These are phyloP conservation scores for Corella eumyota DNA, from an alignment of 23 tunicate species.

Conservation along the genomic window DNA sequence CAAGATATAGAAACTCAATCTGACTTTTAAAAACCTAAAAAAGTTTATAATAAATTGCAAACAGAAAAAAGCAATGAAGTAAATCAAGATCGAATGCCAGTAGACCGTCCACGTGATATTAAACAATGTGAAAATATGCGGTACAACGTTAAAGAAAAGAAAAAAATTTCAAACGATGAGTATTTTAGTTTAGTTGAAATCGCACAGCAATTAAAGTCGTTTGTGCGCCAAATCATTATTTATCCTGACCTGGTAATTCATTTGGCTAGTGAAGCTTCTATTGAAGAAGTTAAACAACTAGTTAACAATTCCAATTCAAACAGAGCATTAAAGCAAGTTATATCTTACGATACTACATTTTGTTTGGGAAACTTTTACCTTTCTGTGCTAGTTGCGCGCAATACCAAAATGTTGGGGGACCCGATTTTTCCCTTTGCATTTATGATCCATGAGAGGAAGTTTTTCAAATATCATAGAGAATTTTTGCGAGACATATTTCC, in stretches of 20 bases:
- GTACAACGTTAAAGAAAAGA: not conserved
- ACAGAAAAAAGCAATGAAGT: not conserved
- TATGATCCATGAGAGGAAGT: conserved; percentile 6
- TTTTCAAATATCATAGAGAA: conserved; percentile 1
- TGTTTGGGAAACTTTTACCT: conserved; percentile 8
- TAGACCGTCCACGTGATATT: conserved; percentile 3
- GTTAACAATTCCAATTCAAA: conserved; percentile 3
- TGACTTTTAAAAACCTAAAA: conserved; percentile 1
- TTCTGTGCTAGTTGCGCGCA: conserved; percentile 5
- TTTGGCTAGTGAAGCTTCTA: not conserved
- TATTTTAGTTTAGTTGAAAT: not conserved
- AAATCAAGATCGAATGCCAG: conserved; percentile 6
- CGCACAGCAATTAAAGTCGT: not conserved
- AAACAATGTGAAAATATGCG: conserved; percentile 11
- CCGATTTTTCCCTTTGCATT: conserved; percentile 10
- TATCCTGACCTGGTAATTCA: conserved; percentile 6
- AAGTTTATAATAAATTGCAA: conserved; percentile 1
- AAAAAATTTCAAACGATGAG: not conserved
- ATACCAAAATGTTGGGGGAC: conserved; percentile 3
- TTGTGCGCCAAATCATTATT: conserved; percentile 3
- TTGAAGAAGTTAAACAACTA: conserved; percentile 1
- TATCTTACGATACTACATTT: conserved; percentile 11
- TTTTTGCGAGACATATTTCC: conserved; percentile 16
- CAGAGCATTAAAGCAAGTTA: conserved; percentile 1
- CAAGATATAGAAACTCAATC: not conserved